Evolutionary conservation across 2,113 vertebrate species (phyloP).

Genomic region (Laticauda laticaudata): DNA sequence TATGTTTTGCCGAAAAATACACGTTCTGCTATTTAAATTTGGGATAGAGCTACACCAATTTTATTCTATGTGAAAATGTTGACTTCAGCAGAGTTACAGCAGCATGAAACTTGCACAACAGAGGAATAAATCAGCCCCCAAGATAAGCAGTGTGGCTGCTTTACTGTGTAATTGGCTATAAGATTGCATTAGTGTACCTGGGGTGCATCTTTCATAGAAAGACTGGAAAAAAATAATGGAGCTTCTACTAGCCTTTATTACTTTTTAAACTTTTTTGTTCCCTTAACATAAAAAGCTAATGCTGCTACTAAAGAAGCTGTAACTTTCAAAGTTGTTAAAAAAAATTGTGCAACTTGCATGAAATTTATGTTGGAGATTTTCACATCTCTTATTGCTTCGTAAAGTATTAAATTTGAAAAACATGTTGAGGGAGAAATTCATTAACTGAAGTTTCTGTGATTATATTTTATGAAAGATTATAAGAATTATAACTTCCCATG

Average conservation of each 20-base stretch:
- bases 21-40: background rate
- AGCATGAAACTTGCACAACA: constrained; percentile 27
- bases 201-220: constrained; percentile 29
- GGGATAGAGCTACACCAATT: constrained; percentile 13
- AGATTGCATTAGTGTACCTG: constrained; percentile 19
- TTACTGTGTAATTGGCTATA: constrained; percentile 33
- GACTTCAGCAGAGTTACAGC: constrained; percentile 38
- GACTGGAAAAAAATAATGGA: constrained; percentile 23
- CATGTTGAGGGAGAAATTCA: constrained; percentile 45
- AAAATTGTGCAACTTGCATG: constrained; percentile 11
- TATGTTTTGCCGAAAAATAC: constrained; percentile 7
- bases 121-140: constrained; percentile 48
- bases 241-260: constrained; percentile 19
- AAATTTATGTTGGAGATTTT: constrained; percentile 43
- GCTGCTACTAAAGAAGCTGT: constrained; percentile 39
- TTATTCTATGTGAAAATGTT: constrained; percentile 30
- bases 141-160: constrained; percentile 32
- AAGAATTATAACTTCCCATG: constrained; percentile 57
- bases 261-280: constrained; percentile 4
- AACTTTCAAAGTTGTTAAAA: constrained; percentile 40
- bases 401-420: constrained; percentile 59
- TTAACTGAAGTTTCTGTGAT: constrained; percentile 54
- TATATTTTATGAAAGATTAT: constrained; percentile 41
- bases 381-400: constrained; percentile 34
- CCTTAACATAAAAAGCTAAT: background rate